Evolutionary conservation across 2,797 vertebrate genomes (phyloP).

Genomic region (Onychomys arenicola): DNA sequence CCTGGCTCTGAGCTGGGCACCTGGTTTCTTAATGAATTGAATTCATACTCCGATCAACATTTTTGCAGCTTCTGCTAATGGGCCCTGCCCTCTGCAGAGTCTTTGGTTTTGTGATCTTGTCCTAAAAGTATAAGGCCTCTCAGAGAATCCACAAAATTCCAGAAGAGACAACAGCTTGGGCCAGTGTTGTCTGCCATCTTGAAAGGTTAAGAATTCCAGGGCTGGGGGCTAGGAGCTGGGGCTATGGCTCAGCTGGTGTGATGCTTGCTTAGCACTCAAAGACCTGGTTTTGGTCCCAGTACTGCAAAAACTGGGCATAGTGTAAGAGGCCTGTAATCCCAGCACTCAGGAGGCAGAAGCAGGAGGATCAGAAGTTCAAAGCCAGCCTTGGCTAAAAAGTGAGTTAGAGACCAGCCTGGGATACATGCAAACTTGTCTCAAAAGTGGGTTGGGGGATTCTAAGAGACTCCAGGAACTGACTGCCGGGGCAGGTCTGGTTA

Average conservation of each 20-base stretch:
- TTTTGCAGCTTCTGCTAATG: neutral
- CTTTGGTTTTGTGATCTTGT: neutral
- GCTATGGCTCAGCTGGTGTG: neutral
- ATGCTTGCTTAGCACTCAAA: neutral
- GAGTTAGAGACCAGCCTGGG: neutral
- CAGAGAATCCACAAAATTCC: neutral
- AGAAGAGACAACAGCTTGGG: neutral
- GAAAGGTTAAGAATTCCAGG: neutral
- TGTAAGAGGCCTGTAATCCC: neutral
- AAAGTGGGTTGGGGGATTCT: neutral
- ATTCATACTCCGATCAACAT: neutral
- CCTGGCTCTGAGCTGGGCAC: neutral
- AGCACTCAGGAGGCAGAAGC: neutral
- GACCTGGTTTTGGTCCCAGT: neutral
- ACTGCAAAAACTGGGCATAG: neutral
- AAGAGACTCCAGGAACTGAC: neutral
- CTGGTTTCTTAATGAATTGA: neutral
- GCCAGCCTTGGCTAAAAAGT: neutral
- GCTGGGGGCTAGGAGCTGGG: neutral
- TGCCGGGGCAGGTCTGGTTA: neutral
- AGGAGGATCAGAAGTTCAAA: neutral
- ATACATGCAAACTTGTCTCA: neutral
- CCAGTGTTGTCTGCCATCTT: neutral
- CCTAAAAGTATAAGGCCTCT: neutral
- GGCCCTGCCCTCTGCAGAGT: neutral